Conservation (phyloP, 1,140 invertebrate genomes). For the Atta texana region DNA sequence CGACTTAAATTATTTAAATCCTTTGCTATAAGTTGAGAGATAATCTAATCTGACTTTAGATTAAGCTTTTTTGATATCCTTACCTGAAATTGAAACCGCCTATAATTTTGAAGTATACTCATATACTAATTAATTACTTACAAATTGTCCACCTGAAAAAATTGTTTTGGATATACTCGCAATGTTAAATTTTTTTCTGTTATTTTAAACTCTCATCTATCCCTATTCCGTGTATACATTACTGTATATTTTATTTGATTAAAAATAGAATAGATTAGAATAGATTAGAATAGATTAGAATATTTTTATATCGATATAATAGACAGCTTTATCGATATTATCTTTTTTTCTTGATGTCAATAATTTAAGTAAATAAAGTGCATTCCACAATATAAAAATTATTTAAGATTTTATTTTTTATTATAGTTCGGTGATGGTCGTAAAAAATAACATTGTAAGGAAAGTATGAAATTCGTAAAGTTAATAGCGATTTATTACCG, state of each 20-base stretch:
- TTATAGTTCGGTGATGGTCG: not conserved
- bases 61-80: too few relatives aligned
- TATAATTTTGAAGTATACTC: too few relatives aligned
- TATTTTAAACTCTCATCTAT: too few relatives aligned
- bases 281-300: not conserved
- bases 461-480: not conserved
- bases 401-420: constrained; percentile 5
- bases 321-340: not conserved
- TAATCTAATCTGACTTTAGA: too few relatives aligned
- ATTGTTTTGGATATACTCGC: too few relatives aligned
- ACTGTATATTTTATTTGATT: not conserved
- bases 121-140: too few relatives aligned
- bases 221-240: not conserved
- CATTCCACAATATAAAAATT: not conserved
- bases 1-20: too few relatives aligned
- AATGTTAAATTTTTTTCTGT: too few relatives aligned
- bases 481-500: not conserved
- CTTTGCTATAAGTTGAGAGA: too few relatives aligned
- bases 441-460: not conserved
- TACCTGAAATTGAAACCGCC: too few relatives aligned
- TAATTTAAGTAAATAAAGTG: not conserved
- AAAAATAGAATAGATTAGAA: not conserved
- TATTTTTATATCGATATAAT: too few relatives aligned
- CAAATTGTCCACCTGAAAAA: too few relatives aligned
- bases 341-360: not conserved